Conservation (phyloP, 2,888 invertebrate genomes). For the Ophioninae sp. region DNA sequence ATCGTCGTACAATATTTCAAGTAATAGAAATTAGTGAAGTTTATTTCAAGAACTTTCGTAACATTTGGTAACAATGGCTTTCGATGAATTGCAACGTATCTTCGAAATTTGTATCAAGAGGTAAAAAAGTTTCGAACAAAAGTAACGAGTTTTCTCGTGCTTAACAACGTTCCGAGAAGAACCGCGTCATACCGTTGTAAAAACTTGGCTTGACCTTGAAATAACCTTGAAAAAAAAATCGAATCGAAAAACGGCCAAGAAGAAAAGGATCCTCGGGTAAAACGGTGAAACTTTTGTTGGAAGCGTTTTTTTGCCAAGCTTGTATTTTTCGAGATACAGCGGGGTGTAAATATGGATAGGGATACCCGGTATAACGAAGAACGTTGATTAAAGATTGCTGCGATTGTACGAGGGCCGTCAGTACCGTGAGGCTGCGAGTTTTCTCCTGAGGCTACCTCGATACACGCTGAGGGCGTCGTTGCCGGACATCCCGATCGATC, state of each 20-base stretch:
- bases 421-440: constrained; percentile 94
- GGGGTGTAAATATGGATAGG: neutral
- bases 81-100: neutral
- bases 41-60: too few species aligned
- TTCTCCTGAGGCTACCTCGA: constrained; percentile 90
- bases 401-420: constrained; percentile 93
- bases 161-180: neutral
- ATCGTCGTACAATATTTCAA: too few species aligned
- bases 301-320: neutral
- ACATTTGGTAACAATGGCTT: too few species aligned
- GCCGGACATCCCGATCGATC: constrained; percentile 91
- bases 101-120: neutral
- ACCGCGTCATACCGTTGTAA: neutral
- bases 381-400: constrained; percentile 82
- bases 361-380: neutral
- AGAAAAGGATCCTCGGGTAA: neutral
- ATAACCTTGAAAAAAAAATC: neutral
- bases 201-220: neutral
- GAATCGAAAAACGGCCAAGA: neutral
- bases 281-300: neutral
- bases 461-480: constrained; percentile 90
- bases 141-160: neutral
- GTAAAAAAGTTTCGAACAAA: neutral
- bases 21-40: too few species aligned
- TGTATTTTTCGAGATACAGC: neutral